phyloP scores from a whole-genome alignment of 2,113 vertebrate species.

The Lampris incognitus region DNA sequence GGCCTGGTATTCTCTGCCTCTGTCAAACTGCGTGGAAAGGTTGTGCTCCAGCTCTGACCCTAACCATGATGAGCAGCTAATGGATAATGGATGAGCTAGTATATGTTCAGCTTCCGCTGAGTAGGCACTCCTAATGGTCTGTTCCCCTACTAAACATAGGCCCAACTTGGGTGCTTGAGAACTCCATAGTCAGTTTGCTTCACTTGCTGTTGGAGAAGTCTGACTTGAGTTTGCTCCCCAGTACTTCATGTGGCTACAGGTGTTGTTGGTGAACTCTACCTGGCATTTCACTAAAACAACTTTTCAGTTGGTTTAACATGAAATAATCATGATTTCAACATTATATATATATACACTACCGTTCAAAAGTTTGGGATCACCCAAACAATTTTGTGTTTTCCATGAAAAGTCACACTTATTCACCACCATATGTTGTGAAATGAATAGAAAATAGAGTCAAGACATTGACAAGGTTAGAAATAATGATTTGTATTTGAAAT shows the following conservation, averaged over 20 bases:
- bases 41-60: conserved; percentile 74
- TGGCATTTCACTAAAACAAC: not conserved
- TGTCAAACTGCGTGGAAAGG: conserved; percentile 59
- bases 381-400: no score
- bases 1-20: conserved; percentile 37
- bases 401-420: no score
- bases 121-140: conserved; percentile 56
- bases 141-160: conserved; percentile 63
- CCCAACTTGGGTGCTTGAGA: conserved; percentile 58
- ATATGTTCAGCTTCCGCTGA: conserved; percentile 63
- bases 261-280: not conserved
- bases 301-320: no score
- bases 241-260: not conserved
- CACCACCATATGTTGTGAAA: no score
- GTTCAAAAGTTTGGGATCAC: no score
- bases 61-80: conserved; percentile 70
- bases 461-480: no score
- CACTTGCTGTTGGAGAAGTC: conserved; percentile 10
- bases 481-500: no score
- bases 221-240: conserved; percentile 20
- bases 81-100: conserved; percentile 80
- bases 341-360: no score
- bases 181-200: conserved; percentile 34
- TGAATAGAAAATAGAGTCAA: no score
- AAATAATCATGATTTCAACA: no score